phyloP scores from a whole-genome alignment of 2,113 vertebrate species.

The Perca schrenkii region DNA sequence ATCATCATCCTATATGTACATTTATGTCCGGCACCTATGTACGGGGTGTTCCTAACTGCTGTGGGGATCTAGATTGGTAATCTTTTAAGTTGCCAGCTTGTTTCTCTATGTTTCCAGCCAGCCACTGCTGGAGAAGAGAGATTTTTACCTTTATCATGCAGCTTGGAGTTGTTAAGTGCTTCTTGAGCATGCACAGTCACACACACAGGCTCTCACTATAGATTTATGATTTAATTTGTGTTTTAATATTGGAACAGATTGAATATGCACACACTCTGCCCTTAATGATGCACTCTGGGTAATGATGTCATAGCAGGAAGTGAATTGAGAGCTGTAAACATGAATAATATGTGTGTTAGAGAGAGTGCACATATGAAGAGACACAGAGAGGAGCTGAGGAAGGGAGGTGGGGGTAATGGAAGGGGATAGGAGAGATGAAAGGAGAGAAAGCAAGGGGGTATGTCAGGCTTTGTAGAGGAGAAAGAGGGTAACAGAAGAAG shows the following conservation, averaged over 20 bases:
- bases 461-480: neutral
- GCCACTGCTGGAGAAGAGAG: conserved; percentile 19
- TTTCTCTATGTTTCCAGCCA: conserved; percentile 36
- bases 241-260: conserved; percentile 66
- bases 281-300: conserved; percentile 57
- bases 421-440: neutral
- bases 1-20: neutral
- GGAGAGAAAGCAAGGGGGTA: neutral
- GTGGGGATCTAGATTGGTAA: conserved; percentile 28
- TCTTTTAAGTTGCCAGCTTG: conserved; percentile 43
- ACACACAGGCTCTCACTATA: conserved; percentile 32
- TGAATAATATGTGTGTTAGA: conserved; percentile 43
- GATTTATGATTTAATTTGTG: conserved; percentile 66
- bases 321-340: conserved; percentile 54
- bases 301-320: conserved; percentile 51
- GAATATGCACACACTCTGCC: conserved; percentile 50
- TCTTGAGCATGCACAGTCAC: conserved; percentile 49
- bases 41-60: neutral
- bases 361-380: conserved; percentile 3
- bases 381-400: neutral
- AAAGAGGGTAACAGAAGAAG: no score
- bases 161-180: conserved; percentile 46
- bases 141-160: conserved; percentile 35
- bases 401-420: neutral
- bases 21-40: neutral